Base-by-base conservation (phyloP, 2,797 vertebrate species). In the Melanotaenia boesemani region DNA sequence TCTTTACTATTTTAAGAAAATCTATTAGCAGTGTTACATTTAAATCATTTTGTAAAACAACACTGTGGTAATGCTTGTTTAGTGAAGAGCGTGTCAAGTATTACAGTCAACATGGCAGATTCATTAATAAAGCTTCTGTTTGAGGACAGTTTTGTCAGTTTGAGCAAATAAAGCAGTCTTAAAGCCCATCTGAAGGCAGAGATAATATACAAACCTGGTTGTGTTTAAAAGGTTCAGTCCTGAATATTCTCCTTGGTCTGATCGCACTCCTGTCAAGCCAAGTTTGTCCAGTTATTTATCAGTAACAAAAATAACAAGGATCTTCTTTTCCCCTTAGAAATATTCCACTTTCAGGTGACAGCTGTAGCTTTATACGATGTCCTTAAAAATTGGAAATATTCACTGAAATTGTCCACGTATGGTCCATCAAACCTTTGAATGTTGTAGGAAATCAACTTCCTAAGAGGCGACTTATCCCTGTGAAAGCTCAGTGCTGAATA, bases 131-230 rank as follows among this genome's bases (percentile, higher is more conserved):
- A 16, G 52, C 37, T 70, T 34, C 22, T 59, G 26, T 15, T 30
- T 28, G 3, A 5, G 13, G 24, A 55, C 24, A 26, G 1, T 26
- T 26, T 24, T 1, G 30, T 36, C 2, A 56, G 6, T 28, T 1
- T 20, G 0, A 62, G 1, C n/a, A 16, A 5, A 59, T 12, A 61
- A 7, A 30, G 1, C 15, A 50, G 26, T 16, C 28, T 30, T 6
- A 61, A 66, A 71, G 1, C 2, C 5, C 1, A n/a, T 41, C 57
- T 11, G 5, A 77, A 11, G 1, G 0, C 48, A 48, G 0, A 30
- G 34, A 13, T 66, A 65, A 80, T 60, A 46, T 81, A 86, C 81
- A 70, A 80, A 88, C 87, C 89, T 89, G 89, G 71, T 74, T 12
- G 20, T 36, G 52, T 50, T 39, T 26, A 1, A 70, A 61, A 44